Base-by-base conservation (phyloP, 2,797 vertebrate species). In the Zalophus californianus region DNA sequence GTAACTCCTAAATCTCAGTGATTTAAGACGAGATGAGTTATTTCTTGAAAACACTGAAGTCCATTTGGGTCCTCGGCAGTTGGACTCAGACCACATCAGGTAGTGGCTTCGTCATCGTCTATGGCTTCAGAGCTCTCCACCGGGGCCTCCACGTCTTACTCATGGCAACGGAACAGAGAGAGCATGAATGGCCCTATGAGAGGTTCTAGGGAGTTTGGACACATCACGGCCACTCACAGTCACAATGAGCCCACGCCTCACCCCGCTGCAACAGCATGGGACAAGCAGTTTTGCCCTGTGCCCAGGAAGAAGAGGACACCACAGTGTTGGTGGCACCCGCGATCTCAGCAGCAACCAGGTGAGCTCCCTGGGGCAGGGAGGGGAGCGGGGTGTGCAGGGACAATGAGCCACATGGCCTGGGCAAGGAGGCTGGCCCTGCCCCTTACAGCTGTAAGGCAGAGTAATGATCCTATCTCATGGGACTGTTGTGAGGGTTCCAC, bases 31-130 rank as follows among this genome's bases (percentile, higher is more conserved):
- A 84, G 32, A 77, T 9, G 86, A 29, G 9, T 56, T 91, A 41
- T 79, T 95, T 87, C 62, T 66, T 66, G 20, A 72, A 95, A 93
- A 77, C 27, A 35, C 66, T 86, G 7, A 66, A 89, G 44, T 91
- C 32, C 56, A 80, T 12, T 5, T 9, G 35, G 11, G 20, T 52
- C 14, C 44, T 84, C 23, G 56, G 62, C 32, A 77, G 12, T 14
- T 64, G 62, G 66, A 90, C 29, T 16, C 56, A 48, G 62, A 82
- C 2, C 14, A 27, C 29, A 27, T 66, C 41, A 32, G 35, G 32
- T 56, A 83, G 21, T 8, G 44, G 44, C 52, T 90, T n/a, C 1
- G 1, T 5, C 27, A 23, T 78, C 38, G 77, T 64, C n/a, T 8
- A 27, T 35, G 70, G 27, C 68, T 68, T 83, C 5, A 4, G 75